Evolutionary conservation across 2,888 invertebrate genomes (phyloP).

Genomic region (Rutpela maculata): DNA sequence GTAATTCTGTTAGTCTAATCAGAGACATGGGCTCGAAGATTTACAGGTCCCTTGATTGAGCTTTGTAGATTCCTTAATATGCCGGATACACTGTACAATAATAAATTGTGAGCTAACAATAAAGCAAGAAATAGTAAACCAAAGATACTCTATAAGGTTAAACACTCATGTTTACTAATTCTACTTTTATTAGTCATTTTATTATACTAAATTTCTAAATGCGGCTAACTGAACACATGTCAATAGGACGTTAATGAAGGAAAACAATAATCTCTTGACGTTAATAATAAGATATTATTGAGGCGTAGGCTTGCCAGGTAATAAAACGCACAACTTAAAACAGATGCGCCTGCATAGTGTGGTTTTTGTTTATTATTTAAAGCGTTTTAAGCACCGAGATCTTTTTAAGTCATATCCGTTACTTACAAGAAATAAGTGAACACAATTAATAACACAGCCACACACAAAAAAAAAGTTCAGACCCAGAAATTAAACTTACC

Average conservation of each 20-base stretch:
- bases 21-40: too few relatives aligned
- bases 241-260: constrained; percentile 14
- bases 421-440: too few relatives aligned
- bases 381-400: too few relatives aligned
- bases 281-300: constrained; percentile 32
- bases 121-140: background rate
- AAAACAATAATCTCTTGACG: constrained; percentile 23
- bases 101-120: background rate
- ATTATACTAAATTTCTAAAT: constrained; percentile 1
- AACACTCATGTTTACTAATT: background rate
- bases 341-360: constrained; percentile 19
- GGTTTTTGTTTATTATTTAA: constrained; percentile 8
- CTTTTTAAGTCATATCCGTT: too few relatives aligned
- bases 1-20: too few relatives aligned
- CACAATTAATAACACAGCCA: too few relatives aligned
- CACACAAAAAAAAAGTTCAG: too few relatives aligned
- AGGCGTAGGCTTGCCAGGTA: constrained; percentile 26
- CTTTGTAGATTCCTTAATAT: too few relatives aligned
- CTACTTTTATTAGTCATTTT: background rate
- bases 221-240: constrained; percentile 5
- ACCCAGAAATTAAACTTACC: too few relatives aligned
- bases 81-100: background rate
- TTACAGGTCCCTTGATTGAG: too few relatives aligned
- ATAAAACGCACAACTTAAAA: constrained; percentile 19
- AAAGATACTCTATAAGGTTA: background rate